Conservation (phyloP, 2,888 invertebrate genomes). For the Entomobrya proxima region DNA sequence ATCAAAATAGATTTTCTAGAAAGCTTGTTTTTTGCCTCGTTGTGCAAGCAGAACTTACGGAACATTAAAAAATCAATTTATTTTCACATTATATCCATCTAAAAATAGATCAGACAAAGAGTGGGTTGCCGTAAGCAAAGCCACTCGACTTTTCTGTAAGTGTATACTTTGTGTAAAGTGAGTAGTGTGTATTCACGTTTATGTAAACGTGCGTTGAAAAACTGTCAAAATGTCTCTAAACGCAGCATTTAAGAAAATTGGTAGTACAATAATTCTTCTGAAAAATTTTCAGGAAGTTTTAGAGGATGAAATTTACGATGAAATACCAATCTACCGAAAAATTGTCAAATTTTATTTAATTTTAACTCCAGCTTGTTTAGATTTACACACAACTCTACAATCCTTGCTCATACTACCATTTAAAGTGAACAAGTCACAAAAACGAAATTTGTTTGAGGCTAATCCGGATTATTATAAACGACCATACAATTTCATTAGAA, state of each 20-base stretch:
- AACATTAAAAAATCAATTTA: too few species aligned
- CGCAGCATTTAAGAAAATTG: neutral
- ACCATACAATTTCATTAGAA: neutral
- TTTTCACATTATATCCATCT: too few species aligned
- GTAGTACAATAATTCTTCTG: neutral
- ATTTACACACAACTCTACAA: neutral
- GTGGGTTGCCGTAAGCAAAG: too few species aligned
- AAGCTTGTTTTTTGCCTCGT: too few species aligned
- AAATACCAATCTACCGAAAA: conserved; percentile 9
- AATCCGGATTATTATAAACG: neutral
- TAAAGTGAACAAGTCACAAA: neutral
- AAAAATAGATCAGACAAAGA: too few species aligned
- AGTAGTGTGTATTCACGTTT: neutral
- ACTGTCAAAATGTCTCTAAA: neutral
- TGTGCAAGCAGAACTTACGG: too few species aligned
- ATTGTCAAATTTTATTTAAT: neutral
- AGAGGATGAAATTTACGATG: neutral
- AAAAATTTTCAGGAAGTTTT: neutral
- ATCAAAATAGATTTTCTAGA: too few species aligned
- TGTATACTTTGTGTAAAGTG: neutral
- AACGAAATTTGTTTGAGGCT: neutral
- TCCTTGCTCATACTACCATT: neutral
- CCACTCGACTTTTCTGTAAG: too few species aligned
- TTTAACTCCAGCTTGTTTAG: neutral
- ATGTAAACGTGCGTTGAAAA: neutral